These are phyloP conservation scores for Hoplodrina blanda DNA, from an alignment of 2,888 invertebrate genomes.

Conservation along the genomic window DNA sequence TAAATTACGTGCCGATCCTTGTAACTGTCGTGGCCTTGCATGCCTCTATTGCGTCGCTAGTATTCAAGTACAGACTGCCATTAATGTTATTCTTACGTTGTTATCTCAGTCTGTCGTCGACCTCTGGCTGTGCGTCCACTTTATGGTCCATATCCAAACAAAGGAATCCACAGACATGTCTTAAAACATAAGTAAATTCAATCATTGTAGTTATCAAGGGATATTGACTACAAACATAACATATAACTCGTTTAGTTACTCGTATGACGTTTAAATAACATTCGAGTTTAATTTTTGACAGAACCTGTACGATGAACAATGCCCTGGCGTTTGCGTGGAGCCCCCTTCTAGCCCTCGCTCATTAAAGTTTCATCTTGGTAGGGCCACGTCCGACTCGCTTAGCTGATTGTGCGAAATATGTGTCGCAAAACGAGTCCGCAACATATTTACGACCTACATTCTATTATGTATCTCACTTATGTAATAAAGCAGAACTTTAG, in stretches of 20 bases:
- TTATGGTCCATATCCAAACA: constrained; percentile 50
- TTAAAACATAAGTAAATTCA: constrained; percentile 39
- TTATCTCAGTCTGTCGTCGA: constrained; percentile 64
- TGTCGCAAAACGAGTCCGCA: constrained; percentile 30
- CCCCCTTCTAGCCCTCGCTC: constrained; percentile 71
- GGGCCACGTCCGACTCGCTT: constrained; percentile 51
- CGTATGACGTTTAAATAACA: constrained; percentile 48
- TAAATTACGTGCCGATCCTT: constrained; percentile 54
- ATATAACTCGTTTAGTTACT: constrained; percentile 27
- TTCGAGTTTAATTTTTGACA: constrained; percentile 69
- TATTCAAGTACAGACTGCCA: constrained; percentile 53
- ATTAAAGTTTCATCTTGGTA: constrained; percentile 74
- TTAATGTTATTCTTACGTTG: constrained; percentile 61
- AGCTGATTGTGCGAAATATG: constrained; percentile 51
- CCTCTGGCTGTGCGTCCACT: constrained; percentile 54
- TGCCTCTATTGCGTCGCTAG: constrained; percentile 62
- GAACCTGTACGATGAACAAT: constrained; percentile 64
- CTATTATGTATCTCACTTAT: constrained; percentile 1
- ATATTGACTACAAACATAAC: constrained; percentile 30
- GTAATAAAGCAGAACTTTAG: constrained; percentile 7
- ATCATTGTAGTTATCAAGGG: constrained; percentile 55
- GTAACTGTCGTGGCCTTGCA: constrained; percentile 58
- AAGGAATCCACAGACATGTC: constrained; percentile 51
- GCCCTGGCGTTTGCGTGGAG: constrained; percentile 66
- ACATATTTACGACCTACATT: constrained; percentile 23